Evolutionary conservation across 1,140 invertebrate species (phyloP).

Genomic region (Vanessa tameamea): DNA sequence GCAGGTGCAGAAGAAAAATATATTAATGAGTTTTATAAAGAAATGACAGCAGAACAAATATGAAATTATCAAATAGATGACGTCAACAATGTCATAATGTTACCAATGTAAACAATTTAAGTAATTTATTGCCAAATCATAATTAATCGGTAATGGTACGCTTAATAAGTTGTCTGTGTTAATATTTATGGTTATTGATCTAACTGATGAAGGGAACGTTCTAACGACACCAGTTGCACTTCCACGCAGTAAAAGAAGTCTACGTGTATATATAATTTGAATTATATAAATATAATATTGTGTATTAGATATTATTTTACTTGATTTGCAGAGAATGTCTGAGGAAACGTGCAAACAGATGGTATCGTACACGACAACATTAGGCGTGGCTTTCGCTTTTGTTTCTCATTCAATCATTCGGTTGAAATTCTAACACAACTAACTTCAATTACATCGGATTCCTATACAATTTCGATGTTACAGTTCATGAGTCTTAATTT

Average conservation of each 20-base stretch:
- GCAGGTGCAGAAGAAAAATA: conserved; percentile 9
- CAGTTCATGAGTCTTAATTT: conserved; percentile 46
- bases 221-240: conserved; percentile 46
- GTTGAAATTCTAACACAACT: conserved; percentile 76
- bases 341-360: conserved; percentile 90
- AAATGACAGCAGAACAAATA: neutral
- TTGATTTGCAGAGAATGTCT: conserved; percentile 89
- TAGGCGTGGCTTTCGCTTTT: conserved; percentile 81
- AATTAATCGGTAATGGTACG: conserved; percentile 20
- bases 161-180: conserved; percentile 24
- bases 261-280: conserved; percentile 33
- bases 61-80: neutral
- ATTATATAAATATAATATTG: conserved; percentile 46
- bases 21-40: neutral
- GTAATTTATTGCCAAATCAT: neutral
- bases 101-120: neutral
- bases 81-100: neutral
- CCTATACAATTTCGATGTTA: conserved; percentile 59
- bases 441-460: conserved; percentile 66
- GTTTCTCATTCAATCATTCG: conserved; percentile 74
- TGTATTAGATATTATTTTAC: conserved; percentile 75
- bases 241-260: conserved; percentile 37
- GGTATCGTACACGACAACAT: conserved; percentile 85
- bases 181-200: conserved; percentile 23
- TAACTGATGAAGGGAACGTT: conserved; percentile 44